These are phyloP conservation scores for Montipora foliosa DNA, from an alignment of 64 coral and sea anemone species.

Conservation along the genomic window DNA sequence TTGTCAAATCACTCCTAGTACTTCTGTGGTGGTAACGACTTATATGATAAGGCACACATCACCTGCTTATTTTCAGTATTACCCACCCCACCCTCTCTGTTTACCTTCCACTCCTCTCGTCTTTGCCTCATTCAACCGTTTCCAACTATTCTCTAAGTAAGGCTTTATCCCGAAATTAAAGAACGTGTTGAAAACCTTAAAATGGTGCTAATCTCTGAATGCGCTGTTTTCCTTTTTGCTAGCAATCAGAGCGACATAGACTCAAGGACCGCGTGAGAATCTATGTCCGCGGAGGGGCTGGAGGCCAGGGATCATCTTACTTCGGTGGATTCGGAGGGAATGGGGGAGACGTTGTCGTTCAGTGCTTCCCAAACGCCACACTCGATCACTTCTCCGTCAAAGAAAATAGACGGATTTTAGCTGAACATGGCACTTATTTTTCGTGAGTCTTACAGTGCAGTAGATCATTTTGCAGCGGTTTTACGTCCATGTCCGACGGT, in stretches of 20 bases:
- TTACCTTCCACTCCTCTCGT: too few relatives aligned
- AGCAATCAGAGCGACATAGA: slow-evolving; percentile 75
- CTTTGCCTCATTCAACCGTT: too few relatives aligned
- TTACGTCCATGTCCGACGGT: too few relatives aligned
- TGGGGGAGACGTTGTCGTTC: slow-evolving; percentile 91
- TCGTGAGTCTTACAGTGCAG: slow-evolving; percentile 64
- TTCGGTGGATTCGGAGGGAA: slow-evolving; percentile 92
- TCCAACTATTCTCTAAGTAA: too few relatives aligned
- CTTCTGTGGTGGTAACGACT: too few relatives aligned
- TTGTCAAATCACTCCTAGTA: too few relatives aligned
- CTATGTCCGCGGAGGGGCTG: slow-evolving; percentile 91
- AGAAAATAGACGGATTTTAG: slow-evolving; percentile 93
- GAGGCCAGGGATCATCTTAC: slow-evolving; percentile 86
- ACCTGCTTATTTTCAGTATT: too few relatives aligned
- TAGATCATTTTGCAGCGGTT: too few relatives aligned
- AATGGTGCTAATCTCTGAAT: not conserved
- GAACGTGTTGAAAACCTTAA: too few relatives aligned
- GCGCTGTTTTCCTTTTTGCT: not conserved
- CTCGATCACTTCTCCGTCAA: slow-evolving; percentile 85
- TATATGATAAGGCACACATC: too few relatives aligned
- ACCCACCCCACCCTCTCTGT: too few relatives aligned
- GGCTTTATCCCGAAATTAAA: too few relatives aligned
- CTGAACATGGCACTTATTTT: slow-evolving; percentile 87
- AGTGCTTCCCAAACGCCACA: slow-evolving; percentile 82
- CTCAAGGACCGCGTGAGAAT: slow-evolving; percentile 83